phyloP scores from a whole-genome alignment of 2,113 vertebrate genomes.

The Chaetodon auriga region DNA sequence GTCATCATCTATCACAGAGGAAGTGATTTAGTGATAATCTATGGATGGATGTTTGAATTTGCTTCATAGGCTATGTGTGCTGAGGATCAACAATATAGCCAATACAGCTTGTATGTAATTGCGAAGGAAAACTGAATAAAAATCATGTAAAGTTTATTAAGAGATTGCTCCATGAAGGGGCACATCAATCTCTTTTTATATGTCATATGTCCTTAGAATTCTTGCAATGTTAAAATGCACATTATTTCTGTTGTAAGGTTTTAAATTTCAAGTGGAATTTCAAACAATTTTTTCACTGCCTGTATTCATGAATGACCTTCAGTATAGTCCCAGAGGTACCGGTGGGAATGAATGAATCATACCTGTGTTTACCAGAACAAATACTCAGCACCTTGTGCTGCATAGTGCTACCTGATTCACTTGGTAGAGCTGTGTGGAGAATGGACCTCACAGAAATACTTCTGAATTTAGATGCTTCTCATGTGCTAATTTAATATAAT shows the following conservation, averaged over 20 bases:
- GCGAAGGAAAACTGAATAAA: not conserved
- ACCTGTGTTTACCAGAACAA: constrained; percentile 19
- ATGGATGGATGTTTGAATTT: constrained; percentile 38
- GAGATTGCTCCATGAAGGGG: not conserved
- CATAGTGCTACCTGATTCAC: not conserved
- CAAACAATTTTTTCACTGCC: not conserved
- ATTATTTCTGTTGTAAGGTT: not conserved
- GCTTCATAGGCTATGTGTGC: not conserved
- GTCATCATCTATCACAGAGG: constrained; percentile 42
- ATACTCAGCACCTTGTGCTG: constrained; percentile 8
- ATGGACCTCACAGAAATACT: not conserved
- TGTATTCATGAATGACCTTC: constrained; percentile 40
- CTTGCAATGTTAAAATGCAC: not conserved
- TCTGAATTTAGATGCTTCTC: not conserved
- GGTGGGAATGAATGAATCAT: constrained; percentile 28
- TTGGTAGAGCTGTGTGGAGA: not conserved
- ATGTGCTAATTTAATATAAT: not conserved
- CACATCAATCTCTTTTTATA: not conserved
- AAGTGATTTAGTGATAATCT: constrained; percentile 46
- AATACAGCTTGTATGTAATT: not conserved
- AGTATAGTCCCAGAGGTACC: constrained; percentile 5
- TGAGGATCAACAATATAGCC: not conserved
- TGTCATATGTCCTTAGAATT: not conserved
- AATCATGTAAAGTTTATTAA: not conserved
- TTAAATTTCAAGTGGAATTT: constrained; percentile 7